Base-by-base conservation (phyloP, 2,113 vertebrate species). In the Cyanoderma ruficeps region DNA sequence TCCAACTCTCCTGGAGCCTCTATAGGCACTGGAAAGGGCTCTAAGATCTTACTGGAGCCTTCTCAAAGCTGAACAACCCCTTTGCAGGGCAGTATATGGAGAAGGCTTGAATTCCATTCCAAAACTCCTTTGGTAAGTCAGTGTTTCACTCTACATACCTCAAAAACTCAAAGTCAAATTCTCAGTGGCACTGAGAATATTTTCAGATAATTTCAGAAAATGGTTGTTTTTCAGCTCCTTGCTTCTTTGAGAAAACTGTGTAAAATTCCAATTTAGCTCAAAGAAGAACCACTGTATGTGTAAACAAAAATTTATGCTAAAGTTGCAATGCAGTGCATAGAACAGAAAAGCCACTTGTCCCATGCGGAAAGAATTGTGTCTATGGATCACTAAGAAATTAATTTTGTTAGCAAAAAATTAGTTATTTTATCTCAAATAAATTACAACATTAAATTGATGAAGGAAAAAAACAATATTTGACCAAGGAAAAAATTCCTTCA, bases 261-360 rank as follows among this genome's bases (percentile, higher is more conserved):
- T 28, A 59, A 52, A 69, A 55, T 59, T 55, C 21, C 39, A 25
- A 4, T 74, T 86, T 86, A 61, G 17, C 12, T 92, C 55, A 53
- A 23, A 78, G 17, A 25, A 78, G 20, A 79, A 30, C 8, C 0
- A 3, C 4, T 53, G 4, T 19, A n/a, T 2, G 1, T 15, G 11
- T 39, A 71, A 63, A 57, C 28, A 59, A 16, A 59, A 61, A 25
- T 20, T 68, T 55, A 50, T n/a, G 6, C 22, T 55, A 17, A 86
- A 59, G 37, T 56, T 68, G 3, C 41, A 67, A 77, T 14, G 22
- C 3, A 8, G 3, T 28, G 8, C 12, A 53, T 35, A 60, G 23
- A 53, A 67, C 23, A 71, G 18, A 63, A 22, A 75, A 74, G 3
- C 7, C 20, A 23, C 4, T 49, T 19, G 35, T 27, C 4, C 22